Evolutionary conservation across 1,140 invertebrate genomes (phyloP).

Genomic region (Acromyrmex charruanus): DNA sequence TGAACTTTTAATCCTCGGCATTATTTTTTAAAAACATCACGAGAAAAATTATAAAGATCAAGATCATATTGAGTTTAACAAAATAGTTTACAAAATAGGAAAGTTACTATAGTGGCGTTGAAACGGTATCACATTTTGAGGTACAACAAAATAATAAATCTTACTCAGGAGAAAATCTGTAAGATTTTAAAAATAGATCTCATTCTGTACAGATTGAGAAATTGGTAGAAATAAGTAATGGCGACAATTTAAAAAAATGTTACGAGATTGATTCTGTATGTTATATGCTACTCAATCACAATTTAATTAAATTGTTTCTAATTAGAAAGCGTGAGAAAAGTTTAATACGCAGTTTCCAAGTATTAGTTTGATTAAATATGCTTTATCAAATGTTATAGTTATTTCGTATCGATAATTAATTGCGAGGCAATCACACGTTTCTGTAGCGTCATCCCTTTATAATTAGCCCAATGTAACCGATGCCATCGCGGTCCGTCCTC

Average conservation of each 20-base stretch:
- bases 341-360: neutral
- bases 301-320: neutral
- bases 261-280: neutral
- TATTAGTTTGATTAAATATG: neutral
- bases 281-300: neutral
- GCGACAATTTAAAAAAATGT: neutral
- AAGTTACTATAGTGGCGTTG: too few relatives aligned
- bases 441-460: slow-evolving; percentile 49
- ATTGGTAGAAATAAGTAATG: neutral
- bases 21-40: neutral
- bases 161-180: too few relatives aligned
- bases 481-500: slow-evolving; percentile 42
- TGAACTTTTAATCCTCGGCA: neutral
- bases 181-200: too few relatives aligned
- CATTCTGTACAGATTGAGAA: neutral
- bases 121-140: too few relatives aligned
- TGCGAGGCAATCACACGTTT: slow-evolving; percentile 54
- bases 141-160: too few relatives aligned
- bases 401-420: slow-evolving; percentile 54
- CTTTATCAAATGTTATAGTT: slow-evolving; percentile 3
- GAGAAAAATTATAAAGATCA: neutral
- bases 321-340: neutral
- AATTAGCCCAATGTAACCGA: slow-evolving; percentile 58
- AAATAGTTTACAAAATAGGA: too few relatives aligned
- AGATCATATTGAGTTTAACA: neutral